These are phyloP conservation scores for Pomatostomus ruficeps DNA, from an alignment of 2,113 vertebrate genomes.

Conservation along the genomic window DNA sequence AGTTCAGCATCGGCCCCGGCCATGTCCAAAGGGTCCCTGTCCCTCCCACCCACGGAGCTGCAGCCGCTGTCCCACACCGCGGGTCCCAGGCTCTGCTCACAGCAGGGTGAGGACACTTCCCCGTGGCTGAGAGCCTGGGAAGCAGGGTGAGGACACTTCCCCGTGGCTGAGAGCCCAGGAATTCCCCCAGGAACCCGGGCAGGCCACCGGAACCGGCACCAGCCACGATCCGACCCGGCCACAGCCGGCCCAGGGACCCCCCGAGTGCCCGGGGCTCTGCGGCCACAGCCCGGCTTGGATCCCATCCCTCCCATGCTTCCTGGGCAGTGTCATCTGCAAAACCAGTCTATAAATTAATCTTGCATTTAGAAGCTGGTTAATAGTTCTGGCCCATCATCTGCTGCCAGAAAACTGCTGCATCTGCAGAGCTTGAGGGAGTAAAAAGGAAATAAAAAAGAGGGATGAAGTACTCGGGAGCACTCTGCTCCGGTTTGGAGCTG, in stretches of 20 bases:
- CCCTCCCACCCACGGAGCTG: neutral
- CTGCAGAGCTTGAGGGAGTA: slow-evolving; percentile 11
- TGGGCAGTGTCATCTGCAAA: neutral
- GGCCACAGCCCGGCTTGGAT: neutral
- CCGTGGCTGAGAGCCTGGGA: neutral
- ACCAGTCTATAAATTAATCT: neutral
- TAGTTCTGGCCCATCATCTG: neutral
- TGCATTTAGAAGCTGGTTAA: neutral
- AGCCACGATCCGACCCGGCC: fast-evolving
- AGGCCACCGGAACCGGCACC: neutral
- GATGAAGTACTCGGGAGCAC: neutral
- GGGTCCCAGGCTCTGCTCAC: neutral
- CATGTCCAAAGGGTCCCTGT: neutral
- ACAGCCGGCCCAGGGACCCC: neutral
- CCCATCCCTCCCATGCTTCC: neutral
- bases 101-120: neutral
- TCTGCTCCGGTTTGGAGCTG: neutral
- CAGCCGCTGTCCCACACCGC: neutral
- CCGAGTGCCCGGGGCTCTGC: neutral
- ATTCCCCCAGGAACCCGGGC: neutral
- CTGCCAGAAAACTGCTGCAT: slow-evolving; percentile 45
- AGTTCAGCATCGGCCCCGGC: too few species aligned
- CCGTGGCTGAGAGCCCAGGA: neutral
- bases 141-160: neutral
- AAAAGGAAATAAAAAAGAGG: neutral